Evolutionary conservation across 2,113 vertebrate species (phyloP), one percentile per base, ranked within the genome.

Genomic region (Rhynchopsitta pachyrhyncha): DNA sequence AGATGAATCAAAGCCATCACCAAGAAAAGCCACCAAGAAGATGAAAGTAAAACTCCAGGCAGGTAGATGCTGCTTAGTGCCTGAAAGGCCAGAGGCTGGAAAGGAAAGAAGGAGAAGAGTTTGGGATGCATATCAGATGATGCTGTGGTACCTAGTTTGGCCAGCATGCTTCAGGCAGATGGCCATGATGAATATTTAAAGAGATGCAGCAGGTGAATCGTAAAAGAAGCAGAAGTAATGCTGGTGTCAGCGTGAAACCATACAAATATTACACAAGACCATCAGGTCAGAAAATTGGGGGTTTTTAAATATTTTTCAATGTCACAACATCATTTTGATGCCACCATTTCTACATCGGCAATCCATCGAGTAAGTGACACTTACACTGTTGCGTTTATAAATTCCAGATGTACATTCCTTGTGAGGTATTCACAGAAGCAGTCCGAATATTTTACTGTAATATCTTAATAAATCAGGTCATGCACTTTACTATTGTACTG

Each of bases 101-200:
- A 95, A 91, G 37, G 13, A 22, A 44, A 92, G 76, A 66, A 71
- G 53, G 42, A 66, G 67, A 62, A 89, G 60, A 59, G 52, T 35
- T 9, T 86, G 35, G 33, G 81, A 79, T 60, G 25, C 35, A 3
- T 86, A 78, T 86, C 69, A 68, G 27, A 71, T 89, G 80, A 75
- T 42, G 76, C 42, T 75, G 18, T 19, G 50, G 62, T 91, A 60
- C 91, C 64, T 55, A 33, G 60, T 83, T 96, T 47, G 52, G 68
- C 78, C 75, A 78, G 80, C 6, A 1, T 13, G 35, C 64, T 75
- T 92, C 86, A 94, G 55, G 80, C n/a, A 78, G 83, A 31, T 44
- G 60, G 69, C 47, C 66, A 71, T 4, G 4, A 89, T 96, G 62
- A 95, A 96, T 97, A 82, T 89, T 95, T 91, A 57, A 95, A 91